Conservation (phyloP, 2,113 vertebrate genomes). For the Tautogolabrus adspersus region DNA sequence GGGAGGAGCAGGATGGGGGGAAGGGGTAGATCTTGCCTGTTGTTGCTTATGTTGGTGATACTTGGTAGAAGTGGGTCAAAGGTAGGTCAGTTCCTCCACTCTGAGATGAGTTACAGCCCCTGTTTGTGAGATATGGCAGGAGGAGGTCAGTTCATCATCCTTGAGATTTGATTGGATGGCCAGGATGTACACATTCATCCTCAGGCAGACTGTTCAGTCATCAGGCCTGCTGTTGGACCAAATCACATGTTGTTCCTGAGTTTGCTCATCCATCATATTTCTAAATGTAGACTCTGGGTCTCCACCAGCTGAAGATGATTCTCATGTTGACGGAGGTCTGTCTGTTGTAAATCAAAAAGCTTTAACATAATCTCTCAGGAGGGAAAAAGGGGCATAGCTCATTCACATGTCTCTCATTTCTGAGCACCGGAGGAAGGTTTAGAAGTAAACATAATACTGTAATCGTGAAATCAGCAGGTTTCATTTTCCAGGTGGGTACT, state of each 20-base stretch:
- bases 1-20: slow-evolving; percentile 15
- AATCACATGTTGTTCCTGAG: slow-evolving; percentile 25
- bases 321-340: slow-evolving; percentile 18
- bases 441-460: slow-evolving; percentile 24
- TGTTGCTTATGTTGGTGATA: slow-evolving; percentile 45
- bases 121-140: slow-evolving; percentile 19
- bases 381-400: background rate
- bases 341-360: slow-evolving; percentile 33
- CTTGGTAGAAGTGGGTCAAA: slow-evolving; percentile 60
- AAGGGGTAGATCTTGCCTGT: slow-evolving; percentile 21
- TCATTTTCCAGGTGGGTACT: slow-evolving; percentile 36
- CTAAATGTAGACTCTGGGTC: slow-evolving; percentile 29
- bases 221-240: slow-evolving; percentile 31
- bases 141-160: slow-evolving; percentile 56
- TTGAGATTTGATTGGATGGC: slow-evolving; percentile 64
- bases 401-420: slow-evolving; percentile 12
- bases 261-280: slow-evolving; percentile 58
- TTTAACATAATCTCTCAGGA: slow-evolving; percentile 11
- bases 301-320: slow-evolving; percentile 40
- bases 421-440: slow-evolving; percentile 9
- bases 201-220: slow-evolving; percentile 25
- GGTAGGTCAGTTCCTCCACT: slow-evolving; percentile 54
- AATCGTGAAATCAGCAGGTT: slow-evolving; percentile 27
- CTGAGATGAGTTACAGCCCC: slow-evolving; percentile 44
- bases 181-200: slow-evolving; percentile 45